Base-by-base conservation (phyloP, 2,113 vertebrate genomes). In the Petroica traversi region DNA sequence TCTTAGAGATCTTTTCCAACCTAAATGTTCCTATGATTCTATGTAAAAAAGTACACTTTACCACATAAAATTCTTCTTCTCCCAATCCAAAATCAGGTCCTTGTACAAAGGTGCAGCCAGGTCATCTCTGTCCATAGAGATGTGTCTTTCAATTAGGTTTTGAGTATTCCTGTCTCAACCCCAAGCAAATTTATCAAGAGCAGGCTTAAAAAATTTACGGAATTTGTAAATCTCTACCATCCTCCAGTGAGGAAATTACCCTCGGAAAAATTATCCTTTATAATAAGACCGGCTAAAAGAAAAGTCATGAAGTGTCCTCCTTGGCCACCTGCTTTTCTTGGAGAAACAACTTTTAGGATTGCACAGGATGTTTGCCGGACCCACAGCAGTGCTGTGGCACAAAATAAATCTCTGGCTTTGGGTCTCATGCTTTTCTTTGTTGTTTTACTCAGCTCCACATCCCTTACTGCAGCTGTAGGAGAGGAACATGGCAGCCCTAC, bases 341-440 rank as follows among this genome's bases (percentile, higher is more conserved):
- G 66, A 87, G 93, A 87, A 88, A 73, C 69, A n/a, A 55, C 81
- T 84, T 93, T 84, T 45, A 55, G 61, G 76, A 71, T 81, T 0
- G 0, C 48, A 48, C 0, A 0, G 66, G 61, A 31, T 13, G 25
- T 71, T 55, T 78, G 54, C 20, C 0, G 0, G 71, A 79, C 23
- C 12, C 67, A 34, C 7, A 6, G 74, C n/a, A 86, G 69, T 0
- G 6, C 54, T 23, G 8, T 15, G 34, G 54, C 45, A 52, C 67
- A 69, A 84, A 87, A 72, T 31, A 31, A n/a, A 76, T 48, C 0
- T 3, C 24, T 69, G 81, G 49, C 43, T 88, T 51, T 24, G 23
- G 12, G 29, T 66, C 62, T 89, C 16, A n/a, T 10, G 23, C 33
- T 43, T 85, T 86, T 51, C 13, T 46, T 83, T 2, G 2, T 29